phyloP scores from a whole-genome alignment of 2,113 vertebrate genomes.

The Leucopsar rothschildi region DNA sequence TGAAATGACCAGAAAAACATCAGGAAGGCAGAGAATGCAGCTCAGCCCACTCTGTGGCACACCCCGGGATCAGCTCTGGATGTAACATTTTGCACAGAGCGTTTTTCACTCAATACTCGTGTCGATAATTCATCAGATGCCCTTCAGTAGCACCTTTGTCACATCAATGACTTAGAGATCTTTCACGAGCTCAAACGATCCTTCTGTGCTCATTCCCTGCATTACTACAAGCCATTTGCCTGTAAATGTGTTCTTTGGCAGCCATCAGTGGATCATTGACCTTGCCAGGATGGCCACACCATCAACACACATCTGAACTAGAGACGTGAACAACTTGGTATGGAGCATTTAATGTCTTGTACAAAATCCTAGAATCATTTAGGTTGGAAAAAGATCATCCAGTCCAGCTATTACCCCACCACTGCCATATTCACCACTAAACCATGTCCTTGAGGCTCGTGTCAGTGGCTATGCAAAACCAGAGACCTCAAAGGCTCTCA shows the following conservation, averaged over 20 bases:
- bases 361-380: not conserved
- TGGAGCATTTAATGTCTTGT: not conserved
- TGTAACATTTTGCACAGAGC: not conserved
- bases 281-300: not conserved
- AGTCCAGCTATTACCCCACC: not conserved
- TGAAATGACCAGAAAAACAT: not conserved
- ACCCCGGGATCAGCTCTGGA: not conserved
- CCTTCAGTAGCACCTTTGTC: not conserved
- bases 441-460: not conserved
- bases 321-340: not conserved
- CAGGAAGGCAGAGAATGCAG: not conserved
- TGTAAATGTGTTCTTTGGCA: constrained; percentile 57
- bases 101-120: not conserved
- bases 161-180: not conserved
- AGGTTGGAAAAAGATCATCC: not conserved
- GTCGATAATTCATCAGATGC: not conserved
- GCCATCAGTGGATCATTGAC: not conserved
- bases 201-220: not conserved
- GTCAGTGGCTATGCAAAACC: not conserved
- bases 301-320: not conserved
- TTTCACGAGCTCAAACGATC: not conserved
- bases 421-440: not conserved
- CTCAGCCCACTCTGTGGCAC: not conserved
- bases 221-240: constrained; percentile 45
- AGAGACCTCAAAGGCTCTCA: not conserved